Conservation (phyloP, 2,113 vertebrate species). For the Phylloscopus trochiloides region DNA sequence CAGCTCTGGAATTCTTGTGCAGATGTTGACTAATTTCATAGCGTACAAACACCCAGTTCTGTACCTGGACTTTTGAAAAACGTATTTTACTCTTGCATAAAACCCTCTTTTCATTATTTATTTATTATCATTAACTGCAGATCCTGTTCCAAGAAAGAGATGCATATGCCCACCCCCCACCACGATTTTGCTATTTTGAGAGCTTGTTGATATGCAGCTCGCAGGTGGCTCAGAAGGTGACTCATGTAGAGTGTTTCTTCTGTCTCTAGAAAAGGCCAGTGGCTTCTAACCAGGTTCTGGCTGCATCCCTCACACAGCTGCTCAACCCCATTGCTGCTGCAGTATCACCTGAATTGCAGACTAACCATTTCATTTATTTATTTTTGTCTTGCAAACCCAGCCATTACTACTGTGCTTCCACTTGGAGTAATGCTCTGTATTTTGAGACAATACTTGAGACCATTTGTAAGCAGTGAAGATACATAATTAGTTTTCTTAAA, state of each 20-base stretch:
- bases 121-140: neutral
- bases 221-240: neutral
- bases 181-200: neutral
- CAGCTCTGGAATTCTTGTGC: neutral
- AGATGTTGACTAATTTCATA: neutral
- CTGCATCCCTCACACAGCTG: neutral
- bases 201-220: neutral
- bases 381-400: neutral
- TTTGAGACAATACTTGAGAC: neutral
- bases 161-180: neutral
- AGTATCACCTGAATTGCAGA: neutral
- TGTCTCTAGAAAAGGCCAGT: neutral
- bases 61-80: neutral
- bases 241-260: neutral
- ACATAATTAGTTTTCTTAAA: neutral
- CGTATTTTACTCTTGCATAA: neutral
- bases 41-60: neutral
- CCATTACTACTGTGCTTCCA: neutral
- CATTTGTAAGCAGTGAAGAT: neutral
- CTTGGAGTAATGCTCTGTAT: neutral
- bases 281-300: neutral
- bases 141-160: neutral
- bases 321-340: neutral
- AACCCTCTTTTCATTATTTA: neutral
- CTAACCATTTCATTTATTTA: neutral